Conservation (phyloP, 2,113 vertebrate genomes). For the Ciconia boyciana region DNA sequence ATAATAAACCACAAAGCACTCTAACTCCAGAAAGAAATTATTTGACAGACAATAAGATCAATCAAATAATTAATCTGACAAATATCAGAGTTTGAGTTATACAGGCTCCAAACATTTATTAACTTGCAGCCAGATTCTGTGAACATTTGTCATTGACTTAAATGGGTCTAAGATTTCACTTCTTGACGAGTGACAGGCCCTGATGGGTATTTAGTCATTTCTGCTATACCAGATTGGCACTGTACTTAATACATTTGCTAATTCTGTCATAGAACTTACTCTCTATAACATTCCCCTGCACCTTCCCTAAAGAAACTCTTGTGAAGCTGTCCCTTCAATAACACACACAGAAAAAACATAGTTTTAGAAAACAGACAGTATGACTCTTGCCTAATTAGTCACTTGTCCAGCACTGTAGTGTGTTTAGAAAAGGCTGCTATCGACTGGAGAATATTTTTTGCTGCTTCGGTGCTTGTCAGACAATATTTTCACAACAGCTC, state of each 20-base stretch:
- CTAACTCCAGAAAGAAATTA: slow-evolving; percentile 23
- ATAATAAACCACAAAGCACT: slow-evolving; percentile 12
- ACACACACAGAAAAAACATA: background rate
- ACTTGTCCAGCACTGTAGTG: background rate
- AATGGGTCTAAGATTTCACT: slow-evolving; percentile 66
- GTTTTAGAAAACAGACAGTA: slow-evolving; percentile 32
- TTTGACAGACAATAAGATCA: slow-evolving; percentile 58
- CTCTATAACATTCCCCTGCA: slow-evolving; percentile 45
- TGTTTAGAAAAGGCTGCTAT: background rate
- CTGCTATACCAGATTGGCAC: slow-evolving; percentile 63
- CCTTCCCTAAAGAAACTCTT: slow-evolving; percentile 46
- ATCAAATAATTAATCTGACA: slow-evolving; percentile 66
- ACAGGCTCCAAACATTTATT: slow-evolving; percentile 67
- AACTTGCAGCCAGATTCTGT: slow-evolving; percentile 64
- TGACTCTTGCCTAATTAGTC: slow-evolving; percentile 8
- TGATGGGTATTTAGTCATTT: slow-evolving; percentile 68
- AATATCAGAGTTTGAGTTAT: slow-evolving; percentile 48
- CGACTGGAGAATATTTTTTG: background rate
- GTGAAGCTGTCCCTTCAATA: slow-evolving; percentile 37
- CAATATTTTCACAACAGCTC: background rate
- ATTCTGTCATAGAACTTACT: slow-evolving; percentile 67
- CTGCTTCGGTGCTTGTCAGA: background rate
- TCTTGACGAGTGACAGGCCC: slow-evolving; percentile 64
- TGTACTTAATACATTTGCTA: slow-evolving; percentile 68
- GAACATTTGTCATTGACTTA: slow-evolving; percentile 69